These are phyloP conservation scores for Drosophila ustulata DNA, from an alignment of 2,888 invertebrate genomes.

Conservation along the genomic window DNA sequence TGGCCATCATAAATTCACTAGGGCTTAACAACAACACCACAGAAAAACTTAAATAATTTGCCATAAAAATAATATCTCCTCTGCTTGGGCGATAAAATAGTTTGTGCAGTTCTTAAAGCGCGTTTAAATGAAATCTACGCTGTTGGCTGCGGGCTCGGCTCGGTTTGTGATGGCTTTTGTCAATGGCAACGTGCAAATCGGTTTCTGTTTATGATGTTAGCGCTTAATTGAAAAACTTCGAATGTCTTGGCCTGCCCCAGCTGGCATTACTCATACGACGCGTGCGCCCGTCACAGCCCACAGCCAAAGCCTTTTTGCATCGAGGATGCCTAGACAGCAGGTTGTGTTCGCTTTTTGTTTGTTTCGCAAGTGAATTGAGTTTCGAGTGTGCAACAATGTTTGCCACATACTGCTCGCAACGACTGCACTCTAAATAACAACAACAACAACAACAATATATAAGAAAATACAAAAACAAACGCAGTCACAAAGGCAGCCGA, in stretches of 20 bases:
- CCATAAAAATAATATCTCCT: neutral
- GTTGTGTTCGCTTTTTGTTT: conserved; percentile 21
- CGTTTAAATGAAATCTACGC: conserved; percentile 1
- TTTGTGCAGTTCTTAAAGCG: conserved; percentile 2
- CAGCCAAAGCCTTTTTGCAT: conserved; percentile 9
- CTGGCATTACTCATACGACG: conserved; percentile 66
- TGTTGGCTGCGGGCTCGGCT: neutral
- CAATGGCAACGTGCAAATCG: conserved; percentile 46
- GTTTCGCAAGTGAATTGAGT: conserved; percentile 63
- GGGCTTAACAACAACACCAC: conserved; percentile 3
- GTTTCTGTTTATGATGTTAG: conserved; percentile 54
- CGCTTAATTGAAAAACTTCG: conserved; percentile 73
- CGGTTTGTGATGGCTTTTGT: conserved; percentile 17
- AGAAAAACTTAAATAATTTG: conserved; percentile 6
- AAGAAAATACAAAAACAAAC: conserved; percentile 21
- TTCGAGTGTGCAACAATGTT: conserved; percentile 66
- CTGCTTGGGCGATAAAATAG: neutral
- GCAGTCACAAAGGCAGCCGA: conserved; percentile 24
- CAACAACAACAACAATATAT: neutral
- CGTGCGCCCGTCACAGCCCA: conserved; percentile 35
- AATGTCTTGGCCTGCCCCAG: conserved; percentile 41
- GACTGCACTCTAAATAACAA: conserved; percentile 28
- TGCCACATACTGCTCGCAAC: conserved; percentile 21
- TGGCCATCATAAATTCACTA: conserved; percentile 33
- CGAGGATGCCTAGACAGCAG: conserved; percentile 9